Evolutionary conservation across 2,113 vertebrate genomes (phyloP).

Genomic region (Sisor rabdophorus): DNA sequence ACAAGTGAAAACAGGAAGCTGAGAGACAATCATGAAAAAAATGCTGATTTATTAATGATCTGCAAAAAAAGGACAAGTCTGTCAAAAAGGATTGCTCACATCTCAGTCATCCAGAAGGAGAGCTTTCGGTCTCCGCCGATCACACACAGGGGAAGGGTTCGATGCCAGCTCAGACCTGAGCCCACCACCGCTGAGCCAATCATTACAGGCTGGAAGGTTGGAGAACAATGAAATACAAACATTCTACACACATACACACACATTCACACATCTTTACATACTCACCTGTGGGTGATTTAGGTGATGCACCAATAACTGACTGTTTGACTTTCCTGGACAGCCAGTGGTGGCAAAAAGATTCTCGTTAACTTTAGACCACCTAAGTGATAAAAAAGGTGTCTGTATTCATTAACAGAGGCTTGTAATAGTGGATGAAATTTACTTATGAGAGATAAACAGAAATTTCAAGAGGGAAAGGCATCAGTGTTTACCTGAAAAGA

Average conservation of each 20-base stretch:
- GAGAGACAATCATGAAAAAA: not conserved
- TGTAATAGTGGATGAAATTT: not conserved
- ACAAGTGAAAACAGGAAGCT: not conserved
- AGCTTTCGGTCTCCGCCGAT: slow-evolving; percentile 88
- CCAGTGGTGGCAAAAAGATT: slow-evolving; percentile 91
- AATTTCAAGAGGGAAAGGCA: not conserved
- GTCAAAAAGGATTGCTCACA: slow-evolving; percentile 66
- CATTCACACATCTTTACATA: not conserved
- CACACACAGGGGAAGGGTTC: slow-evolving; percentile 86
- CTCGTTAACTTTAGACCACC: slow-evolving; percentile 90
- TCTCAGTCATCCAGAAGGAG: slow-evolving; percentile 93
- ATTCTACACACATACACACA: not conserved
- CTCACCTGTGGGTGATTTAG: slow-evolving; percentile 91
- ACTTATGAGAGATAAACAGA: not conserved
- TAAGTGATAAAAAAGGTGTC: slow-evolving; percentile 50
- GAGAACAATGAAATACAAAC: not conserved
- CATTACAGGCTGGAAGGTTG: slow-evolving; percentile 77
- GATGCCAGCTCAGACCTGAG: slow-evolving; percentile 92
- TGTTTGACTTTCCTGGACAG: slow-evolving; percentile 88
- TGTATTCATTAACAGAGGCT: not conserved
- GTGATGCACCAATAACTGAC: slow-evolving; percentile 88
- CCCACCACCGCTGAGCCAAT: slow-evolving; percentile 80
- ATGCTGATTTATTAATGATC: slow-evolving; percentile 54
- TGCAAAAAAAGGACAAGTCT: slow-evolving; percentile 23
- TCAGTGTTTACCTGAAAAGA: slow-evolving; percentile 77